Evolutionary conservation across 2,888 invertebrate species (phyloP).

Genomic region (Hololepta plana): DNA sequence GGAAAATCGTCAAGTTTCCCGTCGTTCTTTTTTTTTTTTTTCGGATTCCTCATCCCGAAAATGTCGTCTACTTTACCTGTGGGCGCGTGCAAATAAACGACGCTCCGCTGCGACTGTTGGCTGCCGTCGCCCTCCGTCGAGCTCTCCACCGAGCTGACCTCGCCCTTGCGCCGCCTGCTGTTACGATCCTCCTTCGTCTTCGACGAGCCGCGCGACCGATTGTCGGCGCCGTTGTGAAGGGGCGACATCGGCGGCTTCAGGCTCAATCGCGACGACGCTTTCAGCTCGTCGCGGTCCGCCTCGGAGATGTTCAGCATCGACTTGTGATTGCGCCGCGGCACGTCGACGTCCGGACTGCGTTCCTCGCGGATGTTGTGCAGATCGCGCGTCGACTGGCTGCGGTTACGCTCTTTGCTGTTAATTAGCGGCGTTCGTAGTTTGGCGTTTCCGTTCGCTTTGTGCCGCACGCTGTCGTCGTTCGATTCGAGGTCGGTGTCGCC

Average conservation of each 20-base stretch:
- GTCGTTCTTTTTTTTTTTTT: too few relatives aligned
- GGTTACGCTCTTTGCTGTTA: conserved; percentile 12
- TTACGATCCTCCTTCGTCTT: conserved; percentile 7
- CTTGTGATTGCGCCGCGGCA: conserved; percentile 15
- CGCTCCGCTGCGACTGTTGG: conserved; percentile 65
- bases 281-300: conserved; percentile 16
- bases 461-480: conserved; percentile 38
- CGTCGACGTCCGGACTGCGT: conserved; percentile 8
- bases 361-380: conserved; percentile 39
- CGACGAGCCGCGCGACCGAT: conserved; percentile 9
- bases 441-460: conserved; percentile 10
- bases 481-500: conserved; percentile 71
- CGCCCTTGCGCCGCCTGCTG: conserved; percentile 24
- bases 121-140: conserved; percentile 61
- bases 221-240: conserved; percentile 12
- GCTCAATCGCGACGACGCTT: conserved; percentile 17
- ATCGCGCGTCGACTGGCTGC: conserved; percentile 28
- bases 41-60: too few relatives aligned
- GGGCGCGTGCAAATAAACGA: conserved; percentile 71
- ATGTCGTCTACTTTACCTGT: conserved; percentile 40
- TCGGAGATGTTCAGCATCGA: conserved; percentile 22
- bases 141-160: conserved; percentile 39
- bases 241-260: conserved; percentile 26
- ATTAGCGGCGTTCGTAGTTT: background rate
- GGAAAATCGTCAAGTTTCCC: conserved; percentile 5